Base-by-base conservation (phyloP, 2,113 vertebrate genomes). In the Menura novaehollandiae region DNA sequence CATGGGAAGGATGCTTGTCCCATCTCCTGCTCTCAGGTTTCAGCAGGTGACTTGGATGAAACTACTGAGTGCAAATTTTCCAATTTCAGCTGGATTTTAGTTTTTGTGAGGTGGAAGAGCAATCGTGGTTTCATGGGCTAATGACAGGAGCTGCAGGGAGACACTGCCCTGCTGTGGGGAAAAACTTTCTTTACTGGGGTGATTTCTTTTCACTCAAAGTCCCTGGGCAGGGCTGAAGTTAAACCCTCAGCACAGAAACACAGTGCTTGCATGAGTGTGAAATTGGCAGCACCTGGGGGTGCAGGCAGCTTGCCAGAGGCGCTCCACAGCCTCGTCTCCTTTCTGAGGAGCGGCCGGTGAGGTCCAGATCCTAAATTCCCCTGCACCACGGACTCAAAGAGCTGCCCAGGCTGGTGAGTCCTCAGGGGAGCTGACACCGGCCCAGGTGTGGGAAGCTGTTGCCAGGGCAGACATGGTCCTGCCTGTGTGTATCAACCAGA, bases 341-440 rank as follows among this genome's bases (percentile, higher is more conserved):
- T 66, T 41, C 58, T 6, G 1, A 56, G 51, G 30, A 64, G 49
- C 1, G 0, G 14, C 56, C 0, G 0, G 49, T 0, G 11, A 86
- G 26, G 59, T 46, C 23, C 37, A 43, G 44, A 44, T 64, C 60
- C 69, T 1, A 0, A 76, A 88, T 28, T 49, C 15, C 5, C 37
- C 49, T 46, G 55, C 1, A 8, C 10, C 3, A 8, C 5, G 9
- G 55, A 47, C 18, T 11, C 1, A 26, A 74, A 24, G 11, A 73
- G 26, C 64, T 85, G 68, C 12, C 15, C 7, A 5, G 46, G 39
- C 12, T 68, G 39, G 4, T 15, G 41, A 51, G 49, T 32, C 41
- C 58, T 86, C 24, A 46, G 41, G 33, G 72, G 44, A 56, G 44
- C 41, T 3, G 2, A 59, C 35, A 68, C 44, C 30, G 76, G 20